Evolutionary conservation across 2,113 vertebrate genomes (phyloP), one percentile per base, ranked within the genome.

Genomic region (Ceyx melanurus): DNA sequence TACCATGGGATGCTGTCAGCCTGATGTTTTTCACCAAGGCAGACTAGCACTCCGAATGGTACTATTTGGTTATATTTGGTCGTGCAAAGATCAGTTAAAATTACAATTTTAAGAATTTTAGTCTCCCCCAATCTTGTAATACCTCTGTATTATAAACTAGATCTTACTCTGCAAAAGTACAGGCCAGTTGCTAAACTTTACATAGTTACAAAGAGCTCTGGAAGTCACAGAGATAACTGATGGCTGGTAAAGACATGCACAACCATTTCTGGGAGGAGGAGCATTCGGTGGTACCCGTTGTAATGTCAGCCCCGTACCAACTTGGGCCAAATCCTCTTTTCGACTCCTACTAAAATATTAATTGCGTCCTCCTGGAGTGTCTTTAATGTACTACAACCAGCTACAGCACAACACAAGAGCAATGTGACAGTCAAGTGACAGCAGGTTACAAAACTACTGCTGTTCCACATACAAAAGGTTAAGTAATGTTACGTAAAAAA

Each of bases 221-320:
- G 20, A 53, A 88, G n/a, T 3, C 23, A 14, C 11, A 54, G 46
- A 48, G 66, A 15, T 20, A 50, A 19, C 7, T 5, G 23, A 5
- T 1, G 35, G 25, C 60, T 65, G 57, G 15, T 1, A 29, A 74
- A 54, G 50, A 54, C 28, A 25, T 0, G 31, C 31, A 50, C 22
- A 57, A 9, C 15, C 7, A 3, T 19, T 7, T n/a, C 40, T 4
- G 53, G 26, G 20, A 75, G 58, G 45, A 61, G 56, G 12, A 73
- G 57, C 86, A 65, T 58, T 23, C 50, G 3, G 15, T 0, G 8
- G n/a, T 1, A 26, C 16, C 10, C 8, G 1, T 19, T 28, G 6
- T 23, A 13, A 33, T 4, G 37, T 26, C 72, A 58, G 35, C 17
- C 31, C 62, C 54, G 2, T 8, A 58, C 20, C 33, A 56, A 3